Base-by-base conservation (phyloP, 1,140 invertebrate genomes). In the Dysdera silvatica region DNA sequence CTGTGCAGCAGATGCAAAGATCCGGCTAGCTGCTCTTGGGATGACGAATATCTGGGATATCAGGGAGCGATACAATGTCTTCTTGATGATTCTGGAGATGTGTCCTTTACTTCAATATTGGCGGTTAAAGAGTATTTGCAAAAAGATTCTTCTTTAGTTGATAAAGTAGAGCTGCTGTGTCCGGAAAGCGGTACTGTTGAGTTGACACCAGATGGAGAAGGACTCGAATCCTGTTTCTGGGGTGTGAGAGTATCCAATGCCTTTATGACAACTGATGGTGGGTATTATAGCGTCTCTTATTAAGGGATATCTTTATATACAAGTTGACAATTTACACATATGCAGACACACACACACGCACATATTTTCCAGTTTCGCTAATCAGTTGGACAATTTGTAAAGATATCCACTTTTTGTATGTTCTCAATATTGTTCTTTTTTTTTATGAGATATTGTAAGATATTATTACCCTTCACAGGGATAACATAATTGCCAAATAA, bases 81-180 rank as follows among this genome's bases (percentile, higher is more conserved):
- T 40, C 82, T 84, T 8, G 82, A 87, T 59, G 85, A 87, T 40
- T 82, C 82, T 2, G 90, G 88, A 2, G 82, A 93, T 60, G 82
- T 93, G 1, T 89, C 89, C 3, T 93, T 89, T 76, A 86, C 88
- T 2, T 88, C 89, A 74, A 83, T 90, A 58, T 85, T 87, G 61
- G 88, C 81, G 56, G 85, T 91, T 1, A n/a, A n/a, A n/a, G n/a
- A 85, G 69, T 73, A 71, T 52, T 87, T 87, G 77, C 82, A 56
- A 14, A 26, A 41, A 16, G 45, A 68, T 51, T 48, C 66, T 78
- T 78, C 78, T 82, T 57, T 61, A 24, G 33, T 24, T 6, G 55
- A 65, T 3, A 57, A 85, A 78, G 72, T 82, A 70, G 79, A 82
- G 63, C 61, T 91, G 69, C 79, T 95, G 35, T 95, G 91, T 73